Conservation (phyloP, 2,888 invertebrate genomes). For the Augiades crinisus region DNA sequence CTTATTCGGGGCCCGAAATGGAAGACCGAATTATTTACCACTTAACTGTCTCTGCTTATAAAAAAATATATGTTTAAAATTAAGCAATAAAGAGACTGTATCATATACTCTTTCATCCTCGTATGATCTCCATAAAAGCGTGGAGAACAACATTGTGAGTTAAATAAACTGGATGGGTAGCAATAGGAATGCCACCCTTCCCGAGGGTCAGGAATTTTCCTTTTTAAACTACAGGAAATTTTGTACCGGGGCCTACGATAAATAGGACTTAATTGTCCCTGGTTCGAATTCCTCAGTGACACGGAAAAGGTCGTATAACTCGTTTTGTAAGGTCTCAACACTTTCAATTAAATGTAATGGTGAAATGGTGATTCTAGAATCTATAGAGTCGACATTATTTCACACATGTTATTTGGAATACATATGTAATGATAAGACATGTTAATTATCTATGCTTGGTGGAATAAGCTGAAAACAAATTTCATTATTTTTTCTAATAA, state of each 20-base stretch:
- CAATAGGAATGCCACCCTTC: background rate
- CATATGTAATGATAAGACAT: too few species aligned
- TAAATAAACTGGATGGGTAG: background rate
- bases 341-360: background rate
- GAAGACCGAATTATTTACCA: too few species aligned
- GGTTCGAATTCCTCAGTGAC: constrained; percentile 1
- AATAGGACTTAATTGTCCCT: background rate
- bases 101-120: too few species aligned
- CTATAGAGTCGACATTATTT: background rate
- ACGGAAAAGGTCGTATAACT: background rate
- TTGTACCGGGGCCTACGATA: constrained; percentile 1
- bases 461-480: too few species aligned
- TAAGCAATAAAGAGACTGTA: too few species aligned
- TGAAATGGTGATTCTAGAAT: background rate
- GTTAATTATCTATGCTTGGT: too few species aligned
- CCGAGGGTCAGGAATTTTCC: background rate
- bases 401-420: too few species aligned
- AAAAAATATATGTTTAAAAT: too few species aligned
- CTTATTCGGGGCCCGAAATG: too few species aligned
- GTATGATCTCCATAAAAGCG: background rate
- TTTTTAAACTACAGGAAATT: constrained; percentile 10
- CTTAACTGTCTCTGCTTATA: too few species aligned
- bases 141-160: background rate
- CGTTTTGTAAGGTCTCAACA: background rate
- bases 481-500: too few species aligned